Evolutionary conservation across 2,797 vertebrate species (phyloP), one percentile per base, ranked within the genome.

Genomic region (Rhincodon typus): DNA sequence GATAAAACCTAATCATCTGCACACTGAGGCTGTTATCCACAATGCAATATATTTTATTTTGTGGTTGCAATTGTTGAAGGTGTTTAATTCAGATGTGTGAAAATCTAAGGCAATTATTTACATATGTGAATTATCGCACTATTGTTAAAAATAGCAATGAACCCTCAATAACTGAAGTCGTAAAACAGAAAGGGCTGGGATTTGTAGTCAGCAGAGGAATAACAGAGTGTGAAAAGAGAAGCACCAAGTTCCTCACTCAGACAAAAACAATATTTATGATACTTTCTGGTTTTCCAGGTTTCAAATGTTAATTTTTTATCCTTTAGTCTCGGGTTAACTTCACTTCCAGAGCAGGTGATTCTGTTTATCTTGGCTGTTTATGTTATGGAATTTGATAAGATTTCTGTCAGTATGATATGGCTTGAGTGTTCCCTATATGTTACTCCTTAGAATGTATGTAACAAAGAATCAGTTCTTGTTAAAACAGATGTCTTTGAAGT

Each of bases 71-170:
- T 62, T 91, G 57, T 15, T n/a, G 30, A n/a, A 91, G 21, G 90
- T 93, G 66, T 93, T 93, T 93, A 93, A 69, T 69, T 93, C 66
- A 69, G 82, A 93, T 69, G 66, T 93, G 90, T 93, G 57, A 93
- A 93, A 93, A 42, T 93, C 66, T 69, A 25, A 69, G n/a, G 38
- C 62, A 93, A 93, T 69, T 93, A 67, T 93, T 93, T 69, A 93
- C 90, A 69, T 93, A 67, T 38, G 66, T 42, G 90, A 93, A 93
- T 93, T 38, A 69, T 38, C 66, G 66, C n/a, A 69, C 66, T 62
- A 67, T 3, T 1, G 38, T 42, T 23, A 21, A 2, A 21, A 69
- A n/a, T 69, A 93, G 12, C 90, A 67, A 42, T 93, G 66, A 23
- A 93, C n/a, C 30, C 50, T 66, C 57, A 91, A 66, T 93, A 67